Conservation (phyloP, 1,140 invertebrate genomes). For the Drosophila mayri region DNA sequence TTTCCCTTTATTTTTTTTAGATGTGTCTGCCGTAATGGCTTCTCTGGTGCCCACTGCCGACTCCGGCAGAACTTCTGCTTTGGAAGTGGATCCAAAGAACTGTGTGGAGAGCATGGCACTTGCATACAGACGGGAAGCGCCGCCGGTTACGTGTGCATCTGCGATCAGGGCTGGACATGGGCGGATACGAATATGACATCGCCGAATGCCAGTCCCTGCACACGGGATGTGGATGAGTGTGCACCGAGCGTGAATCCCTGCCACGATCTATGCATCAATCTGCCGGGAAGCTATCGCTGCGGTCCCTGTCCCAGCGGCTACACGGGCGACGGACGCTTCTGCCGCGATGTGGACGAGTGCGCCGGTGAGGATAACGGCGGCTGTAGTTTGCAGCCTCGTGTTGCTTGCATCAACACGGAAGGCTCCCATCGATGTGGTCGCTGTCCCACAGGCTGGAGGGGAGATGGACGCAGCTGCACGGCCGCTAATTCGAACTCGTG, state of each 20-base stretch:
- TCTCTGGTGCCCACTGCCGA: slow-evolving; percentile 93
- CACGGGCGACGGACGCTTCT: slow-evolving; percentile 93
- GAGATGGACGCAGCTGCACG: slow-evolving; percentile 89
- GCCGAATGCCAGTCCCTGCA: slow-evolving; percentile 87
- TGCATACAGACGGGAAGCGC: slow-evolving; percentile 88
- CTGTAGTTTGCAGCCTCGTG: slow-evolving; percentile 92
- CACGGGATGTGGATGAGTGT: slow-evolving; percentile 95
- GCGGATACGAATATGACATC: slow-evolving; percentile 86
- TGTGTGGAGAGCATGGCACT: slow-evolving; percentile 96
- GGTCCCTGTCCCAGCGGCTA: slow-evolving; percentile 94
- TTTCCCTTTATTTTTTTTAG: slow-evolving; percentile 80
- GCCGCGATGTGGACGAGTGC: slow-evolving; percentile 96
- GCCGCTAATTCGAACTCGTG: slow-evolving; percentile 57
- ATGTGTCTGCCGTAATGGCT: slow-evolving; percentile 91
- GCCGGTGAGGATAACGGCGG: slow-evolving; percentile 92
- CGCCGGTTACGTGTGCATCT: slow-evolving; percentile 90
- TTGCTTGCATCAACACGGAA: slow-evolving; percentile 91
- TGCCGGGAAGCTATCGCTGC: slow-evolving; percentile 94
- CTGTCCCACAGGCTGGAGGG: slow-evolving; percentile 94
- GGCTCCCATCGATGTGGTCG: slow-evolving; percentile 93
- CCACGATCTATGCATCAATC: slow-evolving; percentile 93
- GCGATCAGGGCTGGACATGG: slow-evolving; percentile 94
- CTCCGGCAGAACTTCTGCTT: slow-evolving; percentile 90
- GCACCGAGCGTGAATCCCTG: slow-evolving; percentile 89
- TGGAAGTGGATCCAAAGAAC: slow-evolving; percentile 88